These are phyloP conservation scores for Notarius quadriscutis DNA, from an alignment of 2,113 vertebrate species.

Conservation along the genomic window DNA sequence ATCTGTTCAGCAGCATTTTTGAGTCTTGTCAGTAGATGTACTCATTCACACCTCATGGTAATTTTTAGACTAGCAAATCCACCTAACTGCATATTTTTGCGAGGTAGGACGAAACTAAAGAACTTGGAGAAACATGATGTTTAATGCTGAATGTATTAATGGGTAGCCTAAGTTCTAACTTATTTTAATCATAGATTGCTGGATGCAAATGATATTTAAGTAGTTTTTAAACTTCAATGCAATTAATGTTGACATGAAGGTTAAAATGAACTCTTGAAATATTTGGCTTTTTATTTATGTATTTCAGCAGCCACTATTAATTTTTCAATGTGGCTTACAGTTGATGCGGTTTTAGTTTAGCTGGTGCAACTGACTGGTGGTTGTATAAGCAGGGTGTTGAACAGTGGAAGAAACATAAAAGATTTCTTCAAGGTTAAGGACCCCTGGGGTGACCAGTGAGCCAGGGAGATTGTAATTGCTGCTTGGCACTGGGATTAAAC, in stretches of 20 bases:
- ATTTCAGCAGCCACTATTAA: not conserved
- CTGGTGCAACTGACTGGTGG: not conserved
- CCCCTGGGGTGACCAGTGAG: not conserved
- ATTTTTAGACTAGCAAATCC: no score
- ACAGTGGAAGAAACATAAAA: not conserved
- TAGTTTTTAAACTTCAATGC: not conserved
- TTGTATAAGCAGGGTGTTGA: not conserved
- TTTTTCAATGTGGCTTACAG: not conserved
- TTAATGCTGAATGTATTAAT: no score
- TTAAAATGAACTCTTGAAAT: not conserved
- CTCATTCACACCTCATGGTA: no score
- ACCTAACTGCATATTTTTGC: no score
- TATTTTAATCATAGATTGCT: not conserved
- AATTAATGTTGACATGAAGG: not conserved
- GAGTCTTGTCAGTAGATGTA: no score
- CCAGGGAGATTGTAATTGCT: not conserved
- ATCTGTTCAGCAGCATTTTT: no score
- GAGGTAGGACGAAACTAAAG: no score
- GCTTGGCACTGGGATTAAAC: not conserved
- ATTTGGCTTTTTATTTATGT: not conserved
- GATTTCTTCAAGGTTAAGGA: constrained; percentile 32
- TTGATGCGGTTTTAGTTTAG: not conserved
- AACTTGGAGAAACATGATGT: no score
- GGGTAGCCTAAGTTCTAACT: not conserved
- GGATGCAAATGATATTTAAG: not conserved